These are phyloP conservation scores for Limnothrissa miodon DNA, from an alignment of 2,113 vertebrate species.

Conservation along the genomic window DNA sequence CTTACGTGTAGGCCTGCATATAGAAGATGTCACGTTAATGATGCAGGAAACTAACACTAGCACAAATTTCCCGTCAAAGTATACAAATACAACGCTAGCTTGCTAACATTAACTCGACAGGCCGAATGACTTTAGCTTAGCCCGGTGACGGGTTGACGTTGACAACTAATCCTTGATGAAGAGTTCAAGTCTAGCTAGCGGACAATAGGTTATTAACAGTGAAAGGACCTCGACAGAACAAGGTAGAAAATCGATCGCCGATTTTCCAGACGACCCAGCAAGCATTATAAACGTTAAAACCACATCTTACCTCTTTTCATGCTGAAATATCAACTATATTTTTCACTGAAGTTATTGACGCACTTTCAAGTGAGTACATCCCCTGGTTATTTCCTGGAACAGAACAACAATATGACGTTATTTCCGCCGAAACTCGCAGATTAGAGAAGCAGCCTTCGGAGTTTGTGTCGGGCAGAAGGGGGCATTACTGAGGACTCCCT, in stretches of 20 bases:
- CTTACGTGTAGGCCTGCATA: background rate
- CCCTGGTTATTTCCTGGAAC: conserved; percentile 69
- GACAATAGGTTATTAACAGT: background rate
- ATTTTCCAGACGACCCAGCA: background rate
- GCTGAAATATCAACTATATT: conserved; percentile 42
- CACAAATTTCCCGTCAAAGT: too few relatives aligned
- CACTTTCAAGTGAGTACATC: conserved; percentile 67
- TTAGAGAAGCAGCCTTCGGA: too few relatives aligned
- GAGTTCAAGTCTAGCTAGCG: background rate
- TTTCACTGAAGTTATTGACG: conserved; percentile 67
- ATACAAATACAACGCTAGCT: background rate
- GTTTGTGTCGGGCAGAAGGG: too few relatives aligned
- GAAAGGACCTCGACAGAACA: background rate
- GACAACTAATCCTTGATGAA: background rate
- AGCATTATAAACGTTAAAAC: background rate
- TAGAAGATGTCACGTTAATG: background rate
- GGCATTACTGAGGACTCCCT: too few relatives aligned
- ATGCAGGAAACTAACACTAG: background rate
- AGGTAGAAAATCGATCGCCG: background rate
- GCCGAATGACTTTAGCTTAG: conserved; percentile 1
- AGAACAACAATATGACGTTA: conserved; percentile 65
- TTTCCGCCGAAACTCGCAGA: conserved; percentile 47
- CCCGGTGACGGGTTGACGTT: background rate
- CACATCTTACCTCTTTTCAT: conserved; percentile 57
- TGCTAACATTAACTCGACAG: background rate